These are phyloP conservation scores for Ruditapes philippinarum DNA, from an alignment of 1,140 invertebrate species.

Conservation along the genomic window DNA sequence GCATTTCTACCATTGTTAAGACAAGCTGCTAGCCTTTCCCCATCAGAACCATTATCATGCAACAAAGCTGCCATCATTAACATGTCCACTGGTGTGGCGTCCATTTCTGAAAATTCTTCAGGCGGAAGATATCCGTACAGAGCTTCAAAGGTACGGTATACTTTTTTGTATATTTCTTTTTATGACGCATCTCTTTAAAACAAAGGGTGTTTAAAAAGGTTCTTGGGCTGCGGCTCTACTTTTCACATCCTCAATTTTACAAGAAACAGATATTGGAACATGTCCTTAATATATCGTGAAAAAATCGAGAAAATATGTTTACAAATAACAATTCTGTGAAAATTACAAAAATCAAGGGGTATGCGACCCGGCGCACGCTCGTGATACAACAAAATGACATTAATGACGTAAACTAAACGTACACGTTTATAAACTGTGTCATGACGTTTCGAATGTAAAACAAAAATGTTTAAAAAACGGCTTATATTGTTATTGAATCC, in stretches of 20 bases:
- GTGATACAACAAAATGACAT: too few relatives aligned
- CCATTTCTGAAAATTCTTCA: constrained; percentile 65
- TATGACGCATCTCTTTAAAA: neutral
- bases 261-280: neutral
- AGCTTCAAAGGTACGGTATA: constrained; percentile 65
- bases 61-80: constrained; percentile 73
- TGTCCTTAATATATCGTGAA: neutral
- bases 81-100: constrained; percentile 70
- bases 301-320: neutral
- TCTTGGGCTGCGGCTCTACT: too few relatives aligned
- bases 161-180: neutral
- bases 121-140: constrained; percentile 68
- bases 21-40: constrained; percentile 60
- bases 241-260: neutral
- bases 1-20: constrained; percentile 71
- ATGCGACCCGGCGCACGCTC: too few relatives aligned
- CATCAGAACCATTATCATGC: constrained; percentile 46
- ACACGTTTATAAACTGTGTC: too few relatives aligned
- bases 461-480: too few relatives aligned
- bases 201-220: too few relatives aligned
- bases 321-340: too few relatives aligned
- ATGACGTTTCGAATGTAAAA: too few relatives aligned
- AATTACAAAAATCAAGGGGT: too few relatives aligned
- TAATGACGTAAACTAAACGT: too few relatives aligned
- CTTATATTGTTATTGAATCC: too few relatives aligned